phyloP scores from a whole-genome alignment of 2,113 vertebrate species.

The cat (Felis catus) region F.catus_Fca126_mat1.0 CM031420.1:45100001-45100500 shows the following conservation, averaged over 20 bases:
- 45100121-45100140: neutral
- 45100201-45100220: neutral
- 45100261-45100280: neutral
- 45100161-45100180: neutral
- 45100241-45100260: accelerated
- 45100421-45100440: neutral
- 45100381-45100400: neutral
- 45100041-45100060: too few relatives aligned
- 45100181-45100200: neutral
- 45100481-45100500: accelerated
- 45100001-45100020: too few relatives aligned
- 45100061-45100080: too few relatives aligned
- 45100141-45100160: neutral
- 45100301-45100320: neutral
- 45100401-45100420: neutral
- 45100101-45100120: too few relatives aligned
- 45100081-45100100: too few relatives aligned
- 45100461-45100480: neutral
- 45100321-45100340: neutral
- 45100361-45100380: neutral
- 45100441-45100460: neutral
- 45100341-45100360: neutral
- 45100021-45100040: too few relatives aligned
- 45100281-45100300: neutral
- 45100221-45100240: neutral